Conservation (phyloP, 2,888 invertebrate species). For the Eurytoma californica region DNA sequence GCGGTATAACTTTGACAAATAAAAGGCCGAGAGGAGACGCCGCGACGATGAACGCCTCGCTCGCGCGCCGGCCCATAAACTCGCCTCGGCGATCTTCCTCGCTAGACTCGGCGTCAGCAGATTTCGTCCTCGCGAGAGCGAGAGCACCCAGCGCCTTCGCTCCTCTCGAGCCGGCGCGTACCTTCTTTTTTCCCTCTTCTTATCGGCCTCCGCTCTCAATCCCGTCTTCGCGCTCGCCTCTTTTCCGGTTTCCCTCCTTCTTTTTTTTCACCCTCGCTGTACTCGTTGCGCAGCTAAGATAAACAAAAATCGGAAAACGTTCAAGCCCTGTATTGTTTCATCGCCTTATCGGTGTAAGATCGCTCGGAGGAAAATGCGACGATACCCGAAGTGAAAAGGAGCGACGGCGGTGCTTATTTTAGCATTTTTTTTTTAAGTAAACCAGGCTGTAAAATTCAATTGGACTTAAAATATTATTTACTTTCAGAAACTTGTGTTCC, state of each 20-base stretch:
- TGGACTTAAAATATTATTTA: no score
- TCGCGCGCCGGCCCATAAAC: conserved; percentile 50
- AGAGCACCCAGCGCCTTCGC: conserved; percentile 15
- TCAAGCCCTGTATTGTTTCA: conserved; percentile 50
- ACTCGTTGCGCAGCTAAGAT: conserved; percentile 37
- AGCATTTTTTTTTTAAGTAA: no score
- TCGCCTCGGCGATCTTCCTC: conserved; percentile 41
- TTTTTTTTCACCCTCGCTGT: conserved; percentile 7
- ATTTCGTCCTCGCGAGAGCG: conserved; percentile 51
- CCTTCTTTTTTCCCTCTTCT: conserved; percentile 26
- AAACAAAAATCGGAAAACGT: conserved; percentile 55
- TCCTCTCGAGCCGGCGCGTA: conserved; percentile 13
- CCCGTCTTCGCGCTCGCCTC: neutral
- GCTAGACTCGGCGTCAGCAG: conserved; percentile 52
- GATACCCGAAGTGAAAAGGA: no score
- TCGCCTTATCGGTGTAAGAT: conserved; percentile 33
- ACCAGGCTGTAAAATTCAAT: no score
- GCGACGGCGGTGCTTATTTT: no score
- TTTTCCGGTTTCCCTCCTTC: neutral
- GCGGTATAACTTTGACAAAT: conserved; percentile 55
- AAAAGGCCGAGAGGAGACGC: conserved; percentile 28
- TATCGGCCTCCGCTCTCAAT: neutral
- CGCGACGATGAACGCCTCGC: conserved; percentile 39
- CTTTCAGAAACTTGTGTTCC: no score
- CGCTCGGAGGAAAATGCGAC: no score